Conservation (phyloP, 2,797 vertebrate species). For the Rallus crepitans region DNA sequence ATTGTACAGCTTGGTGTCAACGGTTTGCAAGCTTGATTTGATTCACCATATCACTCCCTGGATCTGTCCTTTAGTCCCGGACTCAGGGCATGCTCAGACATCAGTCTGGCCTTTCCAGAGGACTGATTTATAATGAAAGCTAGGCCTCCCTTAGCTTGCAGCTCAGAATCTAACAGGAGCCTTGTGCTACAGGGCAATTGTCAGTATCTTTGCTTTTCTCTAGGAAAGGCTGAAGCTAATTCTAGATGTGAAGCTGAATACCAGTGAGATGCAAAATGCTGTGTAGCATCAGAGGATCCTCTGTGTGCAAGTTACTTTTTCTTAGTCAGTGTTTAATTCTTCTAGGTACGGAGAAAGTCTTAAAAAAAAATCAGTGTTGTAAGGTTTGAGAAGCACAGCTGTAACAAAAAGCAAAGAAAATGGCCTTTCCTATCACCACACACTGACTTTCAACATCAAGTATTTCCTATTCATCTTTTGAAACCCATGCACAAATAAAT, state of each 20-base stretch:
- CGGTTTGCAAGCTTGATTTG: not conserved
- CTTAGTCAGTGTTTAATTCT: not conserved
- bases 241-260: not conserved
- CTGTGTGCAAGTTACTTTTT: not conserved
- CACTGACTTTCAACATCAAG: not conserved
- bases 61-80: not conserved
- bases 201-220: not conserved
- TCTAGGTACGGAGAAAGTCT: not conserved
- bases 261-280: not conserved
- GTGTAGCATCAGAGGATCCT: not conserved
- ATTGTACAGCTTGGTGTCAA: not conserved
- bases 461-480: not conserved
- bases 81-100: not conserved
- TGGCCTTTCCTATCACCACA: not conserved
- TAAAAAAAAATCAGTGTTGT: not conserved
- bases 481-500: not conserved
- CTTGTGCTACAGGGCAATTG: not conserved
- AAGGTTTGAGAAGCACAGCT: not conserved
- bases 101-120: not conserved
- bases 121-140: not conserved
- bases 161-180: not conserved
- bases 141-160: not conserved
- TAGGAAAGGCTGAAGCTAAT: not conserved
- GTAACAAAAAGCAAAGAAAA: not conserved
- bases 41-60: not conserved